A percentile compares a stretch with the other conserved stretches of the same genome.
Conservation (phyloP, 92 coral and sea anemone genomes). For the Porites rus region DNA sequence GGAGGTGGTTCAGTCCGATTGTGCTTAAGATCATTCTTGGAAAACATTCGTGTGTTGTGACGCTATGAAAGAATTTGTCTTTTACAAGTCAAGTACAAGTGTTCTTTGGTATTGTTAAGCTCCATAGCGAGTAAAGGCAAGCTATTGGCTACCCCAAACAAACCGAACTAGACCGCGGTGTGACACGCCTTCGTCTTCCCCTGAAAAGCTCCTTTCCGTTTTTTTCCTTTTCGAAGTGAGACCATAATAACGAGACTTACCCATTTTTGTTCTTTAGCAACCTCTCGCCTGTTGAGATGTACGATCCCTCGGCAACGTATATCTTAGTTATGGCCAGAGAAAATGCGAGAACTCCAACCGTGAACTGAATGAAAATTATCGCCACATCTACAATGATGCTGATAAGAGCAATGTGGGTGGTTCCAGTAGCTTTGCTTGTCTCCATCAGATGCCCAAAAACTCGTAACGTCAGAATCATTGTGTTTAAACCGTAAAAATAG, state of each 20-base stretch:
- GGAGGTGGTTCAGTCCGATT: too few species aligned
- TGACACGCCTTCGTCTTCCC: neutral
- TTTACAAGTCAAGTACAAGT: too few species aligned
- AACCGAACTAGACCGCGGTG: neutral
- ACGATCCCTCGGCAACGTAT: constrained; percentile 51
- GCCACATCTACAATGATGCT: constrained; percentile 57
- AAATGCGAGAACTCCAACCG: constrained; percentile 48
- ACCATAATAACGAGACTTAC: neutral
- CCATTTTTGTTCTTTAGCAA: neutral
- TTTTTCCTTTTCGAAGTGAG: neutral
- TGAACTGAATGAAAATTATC: constrained; percentile 45
- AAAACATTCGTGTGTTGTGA: too few species aligned
- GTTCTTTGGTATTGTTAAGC: too few species aligned
- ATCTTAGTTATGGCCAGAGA: constrained; percentile 56
- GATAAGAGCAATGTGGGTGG: constrained; percentile 53
- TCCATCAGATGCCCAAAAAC: constrained; percentile 69
- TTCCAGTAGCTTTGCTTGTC: constrained; percentile 33
- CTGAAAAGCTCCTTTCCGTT: neutral
- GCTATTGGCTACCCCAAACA: too few species aligned
- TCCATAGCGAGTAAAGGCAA: too few species aligned
- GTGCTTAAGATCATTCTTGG: too few species aligned
- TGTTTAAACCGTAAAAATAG: constrained; percentile 50
- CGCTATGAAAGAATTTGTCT: too few species aligned
- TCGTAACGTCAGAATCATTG: constrained; percentile 51
- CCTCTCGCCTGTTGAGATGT: constrained; percentile 25